Evolutionary conservation across 2,113 vertebrate species (phyloP).

Genomic region (Oreochromis spilurus): DNA sequence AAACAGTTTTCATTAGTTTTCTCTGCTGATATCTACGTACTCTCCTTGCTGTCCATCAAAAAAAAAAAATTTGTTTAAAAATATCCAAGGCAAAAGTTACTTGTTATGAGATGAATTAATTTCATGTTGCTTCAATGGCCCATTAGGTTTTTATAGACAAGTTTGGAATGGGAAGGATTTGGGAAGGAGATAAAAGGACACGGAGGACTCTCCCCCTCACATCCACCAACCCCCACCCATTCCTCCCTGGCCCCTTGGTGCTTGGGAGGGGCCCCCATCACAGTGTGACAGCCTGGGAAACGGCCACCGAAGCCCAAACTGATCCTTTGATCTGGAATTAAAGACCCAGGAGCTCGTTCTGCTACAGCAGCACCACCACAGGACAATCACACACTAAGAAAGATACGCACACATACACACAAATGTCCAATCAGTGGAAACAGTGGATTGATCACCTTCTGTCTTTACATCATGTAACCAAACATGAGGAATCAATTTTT

Average conservation of each 20-base stretch:
- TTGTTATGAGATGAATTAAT: not conserved
- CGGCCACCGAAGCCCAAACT: slow-evolving; percentile 14
- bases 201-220: not conserved
- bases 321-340: slow-evolving; percentile 53
- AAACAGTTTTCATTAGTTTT: not conserved
- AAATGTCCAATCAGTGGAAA: not conserved
- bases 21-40: fast-evolving
- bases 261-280: not conserved
- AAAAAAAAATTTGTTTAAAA: not conserved
- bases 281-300: slow-evolving; percentile 46
- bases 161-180: not conserved
- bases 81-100: not conserved
- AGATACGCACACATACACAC: not conserved
- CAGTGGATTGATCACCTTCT: not conserved
- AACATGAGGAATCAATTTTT: not conserved
- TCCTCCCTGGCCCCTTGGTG: not conserved
- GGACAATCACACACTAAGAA: not conserved
- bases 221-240: not conserved
- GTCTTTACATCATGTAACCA: not conserved
- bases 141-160: not conserved
- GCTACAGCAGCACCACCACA: slow-evolving; percentile 3
- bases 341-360: slow-evolving; percentile 51
- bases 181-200: not conserved
- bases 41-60: not conserved
- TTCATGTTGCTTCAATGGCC: not conserved